Base-by-base conservation (phyloP, 2,797 vertebrate genomes). In the Xenops minutus region DNA sequence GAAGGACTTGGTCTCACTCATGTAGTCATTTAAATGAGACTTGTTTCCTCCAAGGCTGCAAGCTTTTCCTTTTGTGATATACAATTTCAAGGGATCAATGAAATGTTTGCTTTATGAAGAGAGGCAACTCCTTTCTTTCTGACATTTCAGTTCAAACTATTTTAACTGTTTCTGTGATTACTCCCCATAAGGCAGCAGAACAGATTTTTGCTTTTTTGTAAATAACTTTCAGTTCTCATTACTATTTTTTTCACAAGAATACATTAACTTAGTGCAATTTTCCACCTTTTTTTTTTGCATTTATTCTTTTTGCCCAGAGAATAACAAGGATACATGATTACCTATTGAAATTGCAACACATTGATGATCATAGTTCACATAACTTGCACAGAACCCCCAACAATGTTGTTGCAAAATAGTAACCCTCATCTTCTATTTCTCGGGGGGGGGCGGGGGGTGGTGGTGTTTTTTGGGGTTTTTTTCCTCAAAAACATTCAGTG, bases 31-130 rank as follows among this genome's bases (percentile, higher is more conserved):
- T 92, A 78, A 86, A 82, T 3, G 2, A 86, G 44, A 64, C 48
- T 86, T 84, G 13, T 84, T 96, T 82, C 69, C 82, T 91, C 73
- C 41, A 79, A 84, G 48, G 34, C 80, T 84, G 52, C 79, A 94
- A 94, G 92, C 79, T 84, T 92, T 89, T 67, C 5, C 46, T 77
- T 91, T 93, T 88, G 85, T 76, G 91, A 92, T 94, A 88, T 23
- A 75, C 24, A 88, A 7, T 86, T 92, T 91, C 58, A 86, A 92
- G 55, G 67, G 39, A 92, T 95, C 79, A 89, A 2, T 86, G 58
- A 41, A 81, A 15, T 36, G 34, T 30, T 83, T 69, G 16, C 58
- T 89, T 88, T 91, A 63, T 36, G 62, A 91, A 84, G 29, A 91
- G 26, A 91, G 6, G 29, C 48, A 89, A n/a, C 12, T 86, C n/a